Percentiles rank a stretch among this genome's conserved stretches.
phyloP scores from a whole-genome alignment of 2,113 vertebrate genomes.

The Neotragus pygmaeus region DNA sequence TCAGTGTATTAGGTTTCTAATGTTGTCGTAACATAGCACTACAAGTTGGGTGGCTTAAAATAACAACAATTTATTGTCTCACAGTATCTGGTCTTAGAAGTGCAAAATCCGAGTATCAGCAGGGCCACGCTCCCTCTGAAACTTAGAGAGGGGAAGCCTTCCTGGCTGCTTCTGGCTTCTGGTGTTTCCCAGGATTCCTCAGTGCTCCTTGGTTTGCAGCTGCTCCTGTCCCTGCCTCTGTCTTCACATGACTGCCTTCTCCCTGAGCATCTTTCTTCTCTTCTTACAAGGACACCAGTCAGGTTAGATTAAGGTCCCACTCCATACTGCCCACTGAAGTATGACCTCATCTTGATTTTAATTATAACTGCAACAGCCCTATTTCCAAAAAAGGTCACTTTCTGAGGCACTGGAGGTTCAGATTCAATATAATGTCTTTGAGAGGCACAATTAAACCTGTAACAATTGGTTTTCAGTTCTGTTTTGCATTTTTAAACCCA shows the following conservation, averaged over 20 bases:
- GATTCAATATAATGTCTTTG: not conserved
- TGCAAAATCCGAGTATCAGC: not conserved
- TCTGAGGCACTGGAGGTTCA: not conserved
- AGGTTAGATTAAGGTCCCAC: not conserved
- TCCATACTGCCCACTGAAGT: not conserved
- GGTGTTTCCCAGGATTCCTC: not conserved
- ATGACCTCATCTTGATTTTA: not conserved
- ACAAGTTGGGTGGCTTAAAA: not conserved
- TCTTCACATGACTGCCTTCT: not conserved
- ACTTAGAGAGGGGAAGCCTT: not conserved
- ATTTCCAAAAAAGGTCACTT: not conserved
- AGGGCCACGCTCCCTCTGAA: not conserved
- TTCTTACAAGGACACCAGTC: not conserved
- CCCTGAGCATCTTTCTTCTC: not conserved
- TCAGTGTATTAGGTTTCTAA: not conserved
- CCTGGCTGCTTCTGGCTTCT: not conserved
- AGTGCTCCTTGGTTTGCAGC: not conserved
- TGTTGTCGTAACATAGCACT: not conserved
- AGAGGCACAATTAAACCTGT: not conserved
- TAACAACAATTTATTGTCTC: not conserved
- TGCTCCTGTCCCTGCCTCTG: not conserved
- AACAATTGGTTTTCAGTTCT: not conserved
- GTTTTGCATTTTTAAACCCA: not conserved
- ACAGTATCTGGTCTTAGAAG: not conserved
- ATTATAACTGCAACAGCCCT: not conserved